A percentile compares a stretch with the other conserved stretches of the same genome.
Evolutionary conservation across 2,113 vertebrate genomes (phyloP).

Genomic region (Pelobates fuscus): DNA sequence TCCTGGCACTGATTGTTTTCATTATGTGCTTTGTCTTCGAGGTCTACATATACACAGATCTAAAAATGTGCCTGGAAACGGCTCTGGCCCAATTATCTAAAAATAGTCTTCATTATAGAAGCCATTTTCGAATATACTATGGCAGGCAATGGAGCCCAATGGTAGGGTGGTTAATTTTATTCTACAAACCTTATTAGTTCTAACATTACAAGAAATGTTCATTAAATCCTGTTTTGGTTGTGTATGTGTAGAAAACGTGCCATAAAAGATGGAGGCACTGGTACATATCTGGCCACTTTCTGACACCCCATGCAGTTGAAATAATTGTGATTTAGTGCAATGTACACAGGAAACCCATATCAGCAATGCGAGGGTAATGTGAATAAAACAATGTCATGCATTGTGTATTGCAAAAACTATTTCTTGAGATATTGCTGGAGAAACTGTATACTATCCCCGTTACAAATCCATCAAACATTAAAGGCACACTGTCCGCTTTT

Average conservation of each 20-base stretch:
- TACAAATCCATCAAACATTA: slow-evolving; percentile 65
- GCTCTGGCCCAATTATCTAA: background rate
- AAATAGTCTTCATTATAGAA: background rate
- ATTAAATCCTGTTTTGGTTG: no score
- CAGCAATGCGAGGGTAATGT: slow-evolving; percentile 56
- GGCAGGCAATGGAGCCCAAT: no score
- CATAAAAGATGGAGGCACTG: background rate
- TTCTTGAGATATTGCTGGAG: slow-evolving; percentile 62
- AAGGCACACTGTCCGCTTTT: slow-evolving; percentile 62
- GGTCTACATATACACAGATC: background rate
- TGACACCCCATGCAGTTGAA: background rate
- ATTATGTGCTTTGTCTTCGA: background rate
- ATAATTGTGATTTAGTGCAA: slow-evolving; percentile 67
- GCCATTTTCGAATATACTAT: no score
- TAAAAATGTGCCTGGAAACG: background rate
- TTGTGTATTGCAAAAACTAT: background rate
- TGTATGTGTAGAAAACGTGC: background rate
- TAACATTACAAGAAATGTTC: no score
- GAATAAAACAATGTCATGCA: background rate
- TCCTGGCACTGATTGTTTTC: background rate
- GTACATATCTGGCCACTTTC: background rate
- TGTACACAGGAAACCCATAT: slow-evolving; percentile 63
- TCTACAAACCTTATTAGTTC: no score
- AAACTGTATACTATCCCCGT: slow-evolving; percentile 63
- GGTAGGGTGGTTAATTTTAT: no score